Evolutionary conservation across 2,113 vertebrate genomes (phyloP), one percentile per base, ranked within the genome.

Genomic region (Hippocampus comes): DNA sequence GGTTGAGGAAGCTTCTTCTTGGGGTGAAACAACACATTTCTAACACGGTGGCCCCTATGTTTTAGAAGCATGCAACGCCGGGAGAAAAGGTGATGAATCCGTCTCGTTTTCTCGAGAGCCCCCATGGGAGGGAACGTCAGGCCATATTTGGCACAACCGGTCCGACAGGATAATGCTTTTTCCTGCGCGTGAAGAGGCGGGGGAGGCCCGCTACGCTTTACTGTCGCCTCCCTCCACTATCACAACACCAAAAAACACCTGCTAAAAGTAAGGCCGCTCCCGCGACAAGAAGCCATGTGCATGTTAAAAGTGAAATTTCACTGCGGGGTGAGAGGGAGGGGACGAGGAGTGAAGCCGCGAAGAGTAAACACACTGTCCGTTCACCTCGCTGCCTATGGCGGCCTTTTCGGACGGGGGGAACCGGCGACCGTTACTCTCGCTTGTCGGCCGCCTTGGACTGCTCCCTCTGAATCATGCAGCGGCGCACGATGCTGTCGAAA

Each of bases 401-500:
- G 61, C 20, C 61, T n/a, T 63, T 41, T 20, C 9, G 23, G 12
- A 27, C 23, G 12, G 14, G 23, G n/a, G 5, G 56, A 23, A 18
- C 7, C 27, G 15, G 27, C 27, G 23, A 23, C n/a, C 0, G 73
- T 92, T 91, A 97, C 84, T 96, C 94, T 59, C 89, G 93, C 92
- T 99, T 97, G 89, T 95, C 92, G 23, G 89, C 68, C 25, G 78
- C 91, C 89, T 93, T 94, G 70, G 92, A 89, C 81, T 94, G 95
- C 82, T 94, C 92, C 85, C 92, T 95, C 86, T 98, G 94, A 81
- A 95, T 93, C 97, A 98, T 98, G 90, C 97, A 99, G 86, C 97
- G 96, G 63, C 95, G 97, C 69, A 98, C 90, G 67, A 99, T 98
- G 90, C 94, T 96, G 92, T 99, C 97, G 68, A 99, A 99, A 75